These are phyloP conservation scores for Malthinus flaveolus DNA, from an alignment of 2,888 invertebrate genomes.

Conservation along the genomic window DNA sequence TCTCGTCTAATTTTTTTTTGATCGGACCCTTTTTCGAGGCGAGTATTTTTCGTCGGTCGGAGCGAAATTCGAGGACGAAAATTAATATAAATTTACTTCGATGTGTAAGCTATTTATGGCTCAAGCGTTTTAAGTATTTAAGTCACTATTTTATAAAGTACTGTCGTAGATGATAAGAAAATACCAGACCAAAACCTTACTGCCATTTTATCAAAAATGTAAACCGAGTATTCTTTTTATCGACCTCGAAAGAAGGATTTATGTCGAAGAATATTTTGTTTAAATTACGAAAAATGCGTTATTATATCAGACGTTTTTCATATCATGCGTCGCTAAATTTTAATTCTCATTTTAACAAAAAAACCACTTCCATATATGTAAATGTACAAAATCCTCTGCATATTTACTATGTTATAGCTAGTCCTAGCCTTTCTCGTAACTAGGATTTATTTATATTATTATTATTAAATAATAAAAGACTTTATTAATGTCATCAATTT, in stretches of 20 bases:
- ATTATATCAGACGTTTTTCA: conserved; percentile 23
- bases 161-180: conserved; percentile 25
- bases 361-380: conserved; percentile 51
- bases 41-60: conserved; percentile 17
- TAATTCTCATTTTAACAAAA: conserved; percentile 13
- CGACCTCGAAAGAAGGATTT: neutral
- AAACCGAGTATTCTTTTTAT: conserved; percentile 5
- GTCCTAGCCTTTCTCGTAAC: conserved; percentile 48
- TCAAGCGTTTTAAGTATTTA: conserved; percentile 26
- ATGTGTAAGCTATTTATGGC: conserved; percentile 7
- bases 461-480: conserved; percentile 46
- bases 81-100: neutral
- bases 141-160: conserved; percentile 23
- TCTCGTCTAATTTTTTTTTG: conserved; percentile 3
- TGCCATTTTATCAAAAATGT: conserved; percentile 29
- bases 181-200: conserved; percentile 30
- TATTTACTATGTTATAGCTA: conserved; percentile 52
- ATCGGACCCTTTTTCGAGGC: conserved; percentile 9
- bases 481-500: conserved; percentile 34
- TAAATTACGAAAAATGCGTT: neutral
- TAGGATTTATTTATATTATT: conserved; percentile 52
- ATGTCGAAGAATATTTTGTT: neutral
- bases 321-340: conserved; percentile 26
- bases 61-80: conserved; percentile 10
- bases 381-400: conserved; percentile 51